Percentiles rank a stretch among this genome's conserved stretches.
phyloP scores from a whole-genome alignment of 2,888 invertebrate species.

The Blastobasis lacticolella region DNA sequence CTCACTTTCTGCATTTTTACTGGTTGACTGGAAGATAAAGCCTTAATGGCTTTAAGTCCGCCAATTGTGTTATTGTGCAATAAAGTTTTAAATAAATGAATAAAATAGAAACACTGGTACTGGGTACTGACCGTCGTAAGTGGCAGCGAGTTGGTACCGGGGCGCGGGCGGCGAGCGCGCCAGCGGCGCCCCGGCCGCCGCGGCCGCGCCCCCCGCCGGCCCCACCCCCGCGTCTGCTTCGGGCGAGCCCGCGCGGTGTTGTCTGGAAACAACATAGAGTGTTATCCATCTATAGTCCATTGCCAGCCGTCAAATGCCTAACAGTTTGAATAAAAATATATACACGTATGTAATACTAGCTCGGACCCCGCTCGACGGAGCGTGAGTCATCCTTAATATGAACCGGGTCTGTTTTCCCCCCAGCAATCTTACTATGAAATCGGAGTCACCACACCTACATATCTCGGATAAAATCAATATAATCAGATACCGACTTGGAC shows the following conservation, averaged over 20 bases:
- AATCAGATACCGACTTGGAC: too few relatives aligned
- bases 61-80: too few relatives aligned
- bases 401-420: too few relatives aligned
- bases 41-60: too few relatives aligned
- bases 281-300: background rate
- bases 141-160: slow-evolving; percentile 49
- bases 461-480: too few relatives aligned
- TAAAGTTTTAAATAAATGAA: too few relatives aligned
- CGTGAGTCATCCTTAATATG: too few relatives aligned
- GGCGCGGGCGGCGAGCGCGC: slow-evolving; percentile 77
- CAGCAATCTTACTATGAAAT: too few relatives aligned
- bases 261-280: slow-evolving; percentile 85
- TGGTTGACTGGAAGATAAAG: too few relatives aligned
- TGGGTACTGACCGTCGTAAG: slow-evolving; percentile 81
- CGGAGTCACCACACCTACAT: too few relatives aligned
- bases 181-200: slow-evolving; percentile 67
- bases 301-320: background rate
- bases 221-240: slow-evolving; percentile 60
- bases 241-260: slow-evolving; percentile 87
- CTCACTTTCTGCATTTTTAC: too few relatives aligned
- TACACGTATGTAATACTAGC: slow-evolving; percentile 48
- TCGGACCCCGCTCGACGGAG: slow-evolving; percentile 65
- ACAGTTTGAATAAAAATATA: background rate
- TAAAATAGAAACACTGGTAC: slow-evolving; percentile 39
- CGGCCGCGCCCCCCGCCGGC: slow-evolving; percentile 61